Conservation (phyloP, 2,888 invertebrate genomes). For the Drosophila nr. fundita region DNA sequence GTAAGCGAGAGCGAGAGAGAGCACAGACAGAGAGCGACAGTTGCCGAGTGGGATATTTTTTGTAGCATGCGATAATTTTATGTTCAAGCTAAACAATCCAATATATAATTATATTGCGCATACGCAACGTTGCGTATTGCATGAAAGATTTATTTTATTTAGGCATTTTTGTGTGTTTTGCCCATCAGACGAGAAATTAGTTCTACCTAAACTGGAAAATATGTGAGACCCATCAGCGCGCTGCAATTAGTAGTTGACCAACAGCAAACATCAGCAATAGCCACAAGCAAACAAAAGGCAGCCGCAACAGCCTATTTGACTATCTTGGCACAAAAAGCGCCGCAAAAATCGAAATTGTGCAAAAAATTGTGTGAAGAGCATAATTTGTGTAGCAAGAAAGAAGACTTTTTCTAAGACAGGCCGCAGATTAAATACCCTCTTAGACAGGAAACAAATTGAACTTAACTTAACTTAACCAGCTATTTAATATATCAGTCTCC, state of each 20-base stretch:
- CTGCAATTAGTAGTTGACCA: slow-evolving; percentile 23
- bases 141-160: neutral
- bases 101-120: slow-evolving; percentile 29
- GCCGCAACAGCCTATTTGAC: slow-evolving; percentile 7
- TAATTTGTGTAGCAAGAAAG: neutral
- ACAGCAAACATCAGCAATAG: slow-evolving; percentile 21
- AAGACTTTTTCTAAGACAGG: neutral
- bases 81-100: neutral
- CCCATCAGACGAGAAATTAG: slow-evolving; percentile 48
- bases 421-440: neutral
- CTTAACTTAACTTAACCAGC: neutral
- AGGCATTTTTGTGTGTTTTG: slow-evolving; percentile 18
- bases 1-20: slow-evolving; percentile 2
- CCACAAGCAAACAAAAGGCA: slow-evolving; percentile 20
- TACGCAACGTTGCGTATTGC: slow-evolving; percentile 51
- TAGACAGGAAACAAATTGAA: neutral
- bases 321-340: slow-evolving; percentile 82
- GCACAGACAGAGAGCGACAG: neutral
- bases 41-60: slow-evolving; percentile 4
- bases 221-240: slow-evolving; percentile 8
- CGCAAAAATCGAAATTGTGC: slow-evolving; percentile 55
- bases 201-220: slow-evolving; percentile 39
- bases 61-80: slow-evolving; percentile 62
- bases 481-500: neutral
- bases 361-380: slow-evolving; percentile 44